These are phyloP conservation scores for Patella depressa DNA, from an alignment of 2,888 invertebrate genomes.

Conservation along the genomic window DNA sequence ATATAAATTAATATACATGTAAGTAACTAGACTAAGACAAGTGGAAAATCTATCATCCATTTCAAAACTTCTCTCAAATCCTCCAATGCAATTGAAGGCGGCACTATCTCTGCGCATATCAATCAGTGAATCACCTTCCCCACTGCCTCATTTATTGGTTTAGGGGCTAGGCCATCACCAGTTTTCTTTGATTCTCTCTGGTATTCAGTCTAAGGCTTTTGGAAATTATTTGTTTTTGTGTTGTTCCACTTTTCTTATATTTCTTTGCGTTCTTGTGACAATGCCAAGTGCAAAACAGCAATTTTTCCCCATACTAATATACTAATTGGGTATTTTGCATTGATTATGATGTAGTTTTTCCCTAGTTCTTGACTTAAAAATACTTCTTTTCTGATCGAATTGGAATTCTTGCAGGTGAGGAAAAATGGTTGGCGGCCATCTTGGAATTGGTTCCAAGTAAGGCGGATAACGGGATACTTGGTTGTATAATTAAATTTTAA, in stretches of 20 bases:
- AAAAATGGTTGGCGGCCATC: too few species aligned
- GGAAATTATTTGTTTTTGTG: not conserved
- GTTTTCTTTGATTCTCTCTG: not conserved
- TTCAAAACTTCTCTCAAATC: not conserved
- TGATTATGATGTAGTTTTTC: too few species aligned
- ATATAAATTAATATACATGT: too few species aligned
- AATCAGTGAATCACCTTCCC: not conserved
- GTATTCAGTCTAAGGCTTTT: not conserved
- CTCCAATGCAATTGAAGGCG: not conserved
- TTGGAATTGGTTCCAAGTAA: too few species aligned
- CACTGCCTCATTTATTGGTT: not conserved
- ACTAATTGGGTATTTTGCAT: too few species aligned
- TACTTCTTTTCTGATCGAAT: too few species aligned
- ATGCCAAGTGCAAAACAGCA: not conserved
- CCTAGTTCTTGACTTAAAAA: too few species aligned
- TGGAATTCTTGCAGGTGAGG: too few species aligned
- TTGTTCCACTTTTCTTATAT: not conserved
- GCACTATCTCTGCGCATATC: not conserved
- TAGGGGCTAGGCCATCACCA: not conserved
- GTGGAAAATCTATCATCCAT: too few species aligned
- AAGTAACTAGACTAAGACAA: too few species aligned
- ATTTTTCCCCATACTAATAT: not conserved
- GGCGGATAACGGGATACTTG: too few species aligned
- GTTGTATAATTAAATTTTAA: too few species aligned
- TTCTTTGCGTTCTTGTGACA: not conserved